A percentile compares a stretch with the other conserved stretches of the same genome.
phyloP scores from a whole-genome alignment of 1,140 invertebrate species.

The Camponotus pennsylvanicus region DNA sequence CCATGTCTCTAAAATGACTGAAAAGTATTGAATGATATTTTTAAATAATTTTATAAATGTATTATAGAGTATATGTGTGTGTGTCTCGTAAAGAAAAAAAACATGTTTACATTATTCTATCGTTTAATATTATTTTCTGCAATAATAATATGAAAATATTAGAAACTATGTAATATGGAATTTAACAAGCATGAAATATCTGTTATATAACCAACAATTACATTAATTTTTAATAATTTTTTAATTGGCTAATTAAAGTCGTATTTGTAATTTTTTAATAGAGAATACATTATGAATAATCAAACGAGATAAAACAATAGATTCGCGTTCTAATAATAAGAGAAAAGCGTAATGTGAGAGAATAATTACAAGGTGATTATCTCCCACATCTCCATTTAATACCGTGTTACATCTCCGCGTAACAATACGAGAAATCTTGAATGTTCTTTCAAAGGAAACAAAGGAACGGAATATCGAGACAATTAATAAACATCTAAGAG shows the following conservation, averaged over 20 bases:
- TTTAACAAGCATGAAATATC: not conserved
- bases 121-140: not conserved
- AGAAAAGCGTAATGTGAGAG: not conserved
- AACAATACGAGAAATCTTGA: not conserved
- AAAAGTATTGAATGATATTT: not conserved
- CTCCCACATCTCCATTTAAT: not conserved
- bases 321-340: not conserved
- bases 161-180: not conserved
- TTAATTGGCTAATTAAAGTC: constrained; percentile 11
- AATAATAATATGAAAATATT: not conserved
- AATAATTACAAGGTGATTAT: not conserved
- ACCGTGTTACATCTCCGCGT: not conserved
- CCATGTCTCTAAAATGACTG: not conserved
- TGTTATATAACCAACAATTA: not conserved
- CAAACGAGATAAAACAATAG: not conserved
- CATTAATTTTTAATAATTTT: not conserved
- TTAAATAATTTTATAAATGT: not conserved
- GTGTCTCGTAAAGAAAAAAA: not conserved
- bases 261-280: not conserved
- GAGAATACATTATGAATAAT: not conserved
- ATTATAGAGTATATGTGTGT: not conserved
- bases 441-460: not conserved
- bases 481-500: not conserved
- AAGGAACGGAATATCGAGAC: not conserved
- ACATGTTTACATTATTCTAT: not conserved